These are phyloP conservation scores for Bubalus kerabau DNA, from an alignment of 2,113 vertebrate genomes.

Conservation along the genomic window DNA sequence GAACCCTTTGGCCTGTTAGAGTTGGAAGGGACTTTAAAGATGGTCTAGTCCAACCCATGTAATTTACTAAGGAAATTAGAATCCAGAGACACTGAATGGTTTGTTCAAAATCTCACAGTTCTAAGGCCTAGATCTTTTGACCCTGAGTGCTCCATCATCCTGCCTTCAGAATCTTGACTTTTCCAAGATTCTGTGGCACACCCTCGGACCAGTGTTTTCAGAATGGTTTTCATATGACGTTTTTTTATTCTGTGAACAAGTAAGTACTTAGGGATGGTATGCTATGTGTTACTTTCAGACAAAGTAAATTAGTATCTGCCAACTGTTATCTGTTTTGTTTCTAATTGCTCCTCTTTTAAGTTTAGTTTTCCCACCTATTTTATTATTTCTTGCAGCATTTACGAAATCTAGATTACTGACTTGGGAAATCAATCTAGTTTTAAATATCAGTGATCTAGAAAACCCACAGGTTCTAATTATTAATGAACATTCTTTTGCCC, in stretches of 20 bases:
- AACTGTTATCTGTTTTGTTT: neutral
- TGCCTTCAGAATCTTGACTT: neutral
- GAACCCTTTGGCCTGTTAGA: neutral
- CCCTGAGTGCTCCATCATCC: neutral
- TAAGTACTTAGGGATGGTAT: neutral
- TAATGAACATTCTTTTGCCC: constrained; percentile 35
- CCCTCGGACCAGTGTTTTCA: neutral
- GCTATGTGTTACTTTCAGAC: neutral
- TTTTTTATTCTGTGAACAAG: neutral
- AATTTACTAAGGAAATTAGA: constrained; percentile 11
- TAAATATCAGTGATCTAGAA: constrained; percentile 45
- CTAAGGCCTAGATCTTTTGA: neutral
- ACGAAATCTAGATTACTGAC: constrained; percentile 7
- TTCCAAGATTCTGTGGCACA: neutral
- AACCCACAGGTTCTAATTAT: constrained; percentile 31
- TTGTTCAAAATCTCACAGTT: neutral
- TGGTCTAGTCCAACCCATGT: neutral
- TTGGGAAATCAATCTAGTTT: constrained; percentile 43
- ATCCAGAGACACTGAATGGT: neutral
- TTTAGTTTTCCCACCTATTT: neutral
- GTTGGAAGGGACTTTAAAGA: neutral
- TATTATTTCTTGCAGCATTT: constrained; percentile 20
- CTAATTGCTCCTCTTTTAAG: neutral
- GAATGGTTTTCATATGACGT: neutral
- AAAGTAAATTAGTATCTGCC: neutral